Conservation (phyloP, 2,797 vertebrate species). For the Hypotaenidia philippensis region DNA sequence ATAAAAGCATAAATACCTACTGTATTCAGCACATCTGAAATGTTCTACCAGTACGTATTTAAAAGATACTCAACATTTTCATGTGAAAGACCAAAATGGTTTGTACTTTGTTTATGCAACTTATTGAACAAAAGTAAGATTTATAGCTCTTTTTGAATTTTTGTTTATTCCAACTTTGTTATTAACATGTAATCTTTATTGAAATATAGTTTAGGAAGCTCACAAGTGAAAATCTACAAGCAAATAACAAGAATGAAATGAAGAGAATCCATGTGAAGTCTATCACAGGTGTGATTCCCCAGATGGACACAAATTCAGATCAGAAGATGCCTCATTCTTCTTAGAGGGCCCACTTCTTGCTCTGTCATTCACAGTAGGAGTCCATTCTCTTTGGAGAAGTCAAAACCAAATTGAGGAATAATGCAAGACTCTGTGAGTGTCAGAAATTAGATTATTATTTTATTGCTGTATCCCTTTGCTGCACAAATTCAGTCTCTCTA, state of each 20-base stretch:
- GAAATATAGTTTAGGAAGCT: constrained; percentile 35
- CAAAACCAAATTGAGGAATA: not conserved
- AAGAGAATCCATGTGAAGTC: not conserved
- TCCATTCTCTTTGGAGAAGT: not conserved
- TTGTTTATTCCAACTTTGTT: not conserved
- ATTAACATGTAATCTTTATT: not conserved
- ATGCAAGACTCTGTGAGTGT: not conserved
- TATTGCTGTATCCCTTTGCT: not conserved
- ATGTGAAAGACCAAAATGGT: constrained; percentile 29
- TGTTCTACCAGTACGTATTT: constrained; percentile 12
- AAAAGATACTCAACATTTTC: constrained; percentile 18
- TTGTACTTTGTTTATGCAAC: constrained; percentile 9
- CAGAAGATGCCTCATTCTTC: not conserved
- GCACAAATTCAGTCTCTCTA: not conserved
- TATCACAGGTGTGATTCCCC: not conserved
- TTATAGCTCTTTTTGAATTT: not conserved
- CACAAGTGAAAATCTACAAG: not conserved
- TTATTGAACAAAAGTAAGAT: constrained; percentile 6
- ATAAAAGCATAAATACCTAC: constrained; percentile 71
- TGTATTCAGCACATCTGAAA: constrained; percentile 60
- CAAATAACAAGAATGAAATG: not conserved
- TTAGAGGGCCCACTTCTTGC: not conserved
- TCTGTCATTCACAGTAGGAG: not conserved
- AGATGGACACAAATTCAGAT: not conserved
- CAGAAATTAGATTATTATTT: not conserved